phyloP scores from a whole-genome alignment of 2,888 invertebrate genomes.

The Thalpophila matura region DNA sequence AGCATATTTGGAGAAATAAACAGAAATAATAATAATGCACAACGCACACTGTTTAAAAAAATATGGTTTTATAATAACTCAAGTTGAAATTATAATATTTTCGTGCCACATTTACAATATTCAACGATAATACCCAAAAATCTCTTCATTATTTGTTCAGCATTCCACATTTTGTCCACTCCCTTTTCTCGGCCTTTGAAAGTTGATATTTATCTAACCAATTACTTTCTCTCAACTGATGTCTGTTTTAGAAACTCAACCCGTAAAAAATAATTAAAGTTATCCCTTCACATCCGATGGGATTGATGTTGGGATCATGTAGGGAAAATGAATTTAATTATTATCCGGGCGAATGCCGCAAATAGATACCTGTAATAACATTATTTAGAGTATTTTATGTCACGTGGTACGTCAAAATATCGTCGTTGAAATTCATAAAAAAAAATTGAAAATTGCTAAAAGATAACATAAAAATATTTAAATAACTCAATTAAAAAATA shows the following conservation, averaged over 20 bases:
- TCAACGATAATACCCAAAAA: constrained; percentile 4
- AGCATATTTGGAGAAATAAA: no score
- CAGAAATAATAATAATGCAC: no score
- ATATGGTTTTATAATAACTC: not conserved
- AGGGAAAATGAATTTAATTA: not conserved
- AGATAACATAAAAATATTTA: no score
- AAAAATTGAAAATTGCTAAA: no score
- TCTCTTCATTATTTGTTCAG: constrained; percentile 13
- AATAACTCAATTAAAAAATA: no score
- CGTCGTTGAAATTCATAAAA: no score
- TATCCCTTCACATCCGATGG: not conserved
- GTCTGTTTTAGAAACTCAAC: constrained; percentile 37
- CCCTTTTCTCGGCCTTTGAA: constrained; percentile 32
- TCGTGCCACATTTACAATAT: not conserved
- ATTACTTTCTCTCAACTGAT: constrained; percentile 48
- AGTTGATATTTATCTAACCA: constrained; percentile 55
- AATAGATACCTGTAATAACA: no score
- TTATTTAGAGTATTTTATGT: no score
- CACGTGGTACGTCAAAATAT: no score
- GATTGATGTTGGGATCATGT: not conserved
- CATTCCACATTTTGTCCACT: constrained; percentile 19
- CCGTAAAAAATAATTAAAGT: constrained; percentile 19
- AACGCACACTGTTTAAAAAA: not conserved
- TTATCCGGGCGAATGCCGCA: no score
- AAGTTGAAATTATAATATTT: not conserved